These are phyloP conservation scores for Cynopterus sphinx DNA, from an alignment of 2,797 vertebrate species.

Conservation along the genomic window DNA sequence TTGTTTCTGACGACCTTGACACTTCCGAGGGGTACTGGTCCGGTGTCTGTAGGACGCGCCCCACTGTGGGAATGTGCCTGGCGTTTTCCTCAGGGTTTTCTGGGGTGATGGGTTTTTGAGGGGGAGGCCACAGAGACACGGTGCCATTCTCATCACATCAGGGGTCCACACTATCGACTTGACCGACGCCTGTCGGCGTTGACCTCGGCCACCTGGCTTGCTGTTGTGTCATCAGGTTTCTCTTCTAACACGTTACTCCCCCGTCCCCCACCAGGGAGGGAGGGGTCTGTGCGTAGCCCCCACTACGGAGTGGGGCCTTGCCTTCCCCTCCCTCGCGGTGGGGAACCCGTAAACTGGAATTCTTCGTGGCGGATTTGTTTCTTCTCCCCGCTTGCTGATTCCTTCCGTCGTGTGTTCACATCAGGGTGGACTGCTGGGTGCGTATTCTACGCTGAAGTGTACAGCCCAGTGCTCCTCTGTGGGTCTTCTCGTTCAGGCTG, in stretches of 20 bases:
- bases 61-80: background rate
- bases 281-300: background rate
- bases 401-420: fast-evolving
- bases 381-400: background rate
- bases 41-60: fast-evolving
- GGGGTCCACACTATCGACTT: fast-evolving
- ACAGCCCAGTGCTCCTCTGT: background rate
- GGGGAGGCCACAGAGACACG: background rate
- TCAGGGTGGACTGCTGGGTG: fast-evolving
- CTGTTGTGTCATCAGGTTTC: background rate
- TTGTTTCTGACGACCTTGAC: background rate
- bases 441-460: background rate
- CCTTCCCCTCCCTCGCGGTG: fast-evolving
- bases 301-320: fast-evolving
- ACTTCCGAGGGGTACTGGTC: fast-evolving
- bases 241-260: no score
- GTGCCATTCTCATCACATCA: fast-evolving
- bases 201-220: background rate
- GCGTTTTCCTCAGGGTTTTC: background rate
- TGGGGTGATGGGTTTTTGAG: fast-evolving
- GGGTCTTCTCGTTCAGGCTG: fast-evolving
- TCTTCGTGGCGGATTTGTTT: background rate
- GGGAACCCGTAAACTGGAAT: background rate
- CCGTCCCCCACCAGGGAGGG: fast-evolving
- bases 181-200: fast-evolving